Evolutionary conservation across 2,113 vertebrate genomes (phyloP), one percentile per base, ranked within the genome.

Genomic region (Nycticorax nycticorax): DNA sequence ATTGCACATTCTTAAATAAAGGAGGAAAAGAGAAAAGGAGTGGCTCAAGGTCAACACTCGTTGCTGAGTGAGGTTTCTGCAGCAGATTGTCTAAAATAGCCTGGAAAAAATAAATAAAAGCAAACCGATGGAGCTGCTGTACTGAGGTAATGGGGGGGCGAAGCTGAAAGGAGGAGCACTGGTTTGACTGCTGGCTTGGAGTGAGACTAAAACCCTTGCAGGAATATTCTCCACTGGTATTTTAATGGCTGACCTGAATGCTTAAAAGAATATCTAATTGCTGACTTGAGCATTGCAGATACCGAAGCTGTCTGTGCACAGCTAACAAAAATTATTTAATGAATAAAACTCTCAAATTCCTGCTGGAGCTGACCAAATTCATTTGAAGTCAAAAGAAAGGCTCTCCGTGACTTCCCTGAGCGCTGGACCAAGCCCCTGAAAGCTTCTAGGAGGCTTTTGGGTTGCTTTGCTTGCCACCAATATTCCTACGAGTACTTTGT

Each of bases 1-100:
- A 92, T 45, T 95, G 96, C 92, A 92, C 94, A 94, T 93, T 63
- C 93, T 93, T 94, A 93, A 96, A 95, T 95, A 96, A 94, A 96
- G 86, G 45, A 85, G 69, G 9, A 14, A 52, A 64, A 87, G 89
- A 94, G 92, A 87, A 95, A 97, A 87, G 88, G 92, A 96, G 77
- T 9, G 12, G 85, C 83, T 96, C 95, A 96, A 97, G 96, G 97
- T 96, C 96, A 97, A 14, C 72, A 43, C 81, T 93, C 82, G 0
- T 76, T 55, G 76, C 93, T 79, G 89, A 96, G 89, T 72, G 83
- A 93, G 89, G 84, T 92, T 96, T 52, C 95, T 88, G 83, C 93
- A 72, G 85, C 83, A 87, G 83, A 91, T 93, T 92, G 85, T 92
- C 94, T 90, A 85, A 96, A 97, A 90, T 78, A 88, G 93, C 57